Evolutionary conservation across 2,113 vertebrate species (phyloP), one percentile per base, ranked within the genome.

Genomic region (Callochromis pleurospilus): DNA sequence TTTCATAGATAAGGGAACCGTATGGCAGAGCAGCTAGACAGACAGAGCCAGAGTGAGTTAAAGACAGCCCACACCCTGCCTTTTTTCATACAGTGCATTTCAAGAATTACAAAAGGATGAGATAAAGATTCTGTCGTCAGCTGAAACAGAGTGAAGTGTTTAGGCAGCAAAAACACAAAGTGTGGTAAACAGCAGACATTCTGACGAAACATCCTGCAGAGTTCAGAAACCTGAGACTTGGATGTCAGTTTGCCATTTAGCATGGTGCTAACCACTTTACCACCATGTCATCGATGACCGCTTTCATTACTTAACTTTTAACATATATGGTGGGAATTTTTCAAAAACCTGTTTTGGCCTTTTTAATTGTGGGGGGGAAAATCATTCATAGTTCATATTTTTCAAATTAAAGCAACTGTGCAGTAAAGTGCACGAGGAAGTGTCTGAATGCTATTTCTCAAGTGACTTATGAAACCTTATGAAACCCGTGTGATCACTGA

Each of bases 381-480:
- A 29, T 0, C 0, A 65, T 65, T 65, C 26, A 31, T 26, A 49
- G 10, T 77, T 77, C 9, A 12, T 12, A 0, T 29, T 49, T 49
- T 77, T 49, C 70, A 77, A 77, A 47, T 77, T 77, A 31, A 75
- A 75, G 42, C 0, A 75, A 49, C 70, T 19, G 9, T 29, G 24
- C 14, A 47, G 14, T 4, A 75, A 49, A 29, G 42, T 47, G 15
- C 45, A 11, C 3, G 3, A 29, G 6, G n/a, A 49, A 19, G 3
- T 33, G 10, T 47, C 26, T 45, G 29, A 49, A 12, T 15, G 14
- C 21, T 45, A 12, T 65, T 42, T 77, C 53, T 31, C 17, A 38
- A 29, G 21, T 45, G 19, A 17, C 40, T n/a, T 19, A 7, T 68
- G 70, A 82, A 80, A 80, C 79, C 26, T 0, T 62, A 36, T 62